Conservation (phyloP, 2,797 vertebrate species). For the Gallinago nigripennis region DNA sequence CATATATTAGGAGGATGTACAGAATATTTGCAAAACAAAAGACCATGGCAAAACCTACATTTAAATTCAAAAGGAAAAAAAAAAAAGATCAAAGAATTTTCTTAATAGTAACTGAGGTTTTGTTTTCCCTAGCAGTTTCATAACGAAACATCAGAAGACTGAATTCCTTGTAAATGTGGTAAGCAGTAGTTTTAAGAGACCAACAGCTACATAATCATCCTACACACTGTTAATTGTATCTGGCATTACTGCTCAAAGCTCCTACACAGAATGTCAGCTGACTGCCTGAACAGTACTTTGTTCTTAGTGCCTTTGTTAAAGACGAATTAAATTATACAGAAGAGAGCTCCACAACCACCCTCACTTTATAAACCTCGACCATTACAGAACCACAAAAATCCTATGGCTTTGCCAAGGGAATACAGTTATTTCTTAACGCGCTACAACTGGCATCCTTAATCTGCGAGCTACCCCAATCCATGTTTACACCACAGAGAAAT, state of each 20-base stretch:
- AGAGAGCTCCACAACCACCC: not conserved
- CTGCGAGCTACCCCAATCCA: not conserved
- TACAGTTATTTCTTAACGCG: not conserved
- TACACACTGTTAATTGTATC: slow-evolving; percentile 72
- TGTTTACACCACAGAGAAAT: not conserved
- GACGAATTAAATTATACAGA: slow-evolving; percentile 52
- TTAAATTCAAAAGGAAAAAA: not conserved
- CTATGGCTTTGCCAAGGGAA: not conserved
- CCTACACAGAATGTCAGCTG: slow-evolving; percentile 61
- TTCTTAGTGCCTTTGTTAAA: slow-evolving; percentile 55
- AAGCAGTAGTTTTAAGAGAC: slow-evolving; percentile 53
- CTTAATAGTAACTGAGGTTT: slow-evolving; percentile 23
- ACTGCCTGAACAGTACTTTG: slow-evolving; percentile 56
- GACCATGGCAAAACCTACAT: not conserved
- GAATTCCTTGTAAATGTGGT: slow-evolving; percentile 67
- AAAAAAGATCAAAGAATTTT: not conserved
- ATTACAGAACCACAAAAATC: not conserved
- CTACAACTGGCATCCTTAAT: not conserved
- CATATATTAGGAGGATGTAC: not conserved
- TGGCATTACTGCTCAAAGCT: slow-evolving; percentile 66
- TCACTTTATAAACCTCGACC: not conserved
- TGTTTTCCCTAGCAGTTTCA: slow-evolving; percentile 47
- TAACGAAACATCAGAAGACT: slow-evolving; percentile 45
- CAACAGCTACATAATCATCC: slow-evolving; percentile 66
- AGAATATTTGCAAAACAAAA: not conserved